Conservation (phyloP, 1,140 invertebrate genomes). For the Epicauta chinensis region DNA sequence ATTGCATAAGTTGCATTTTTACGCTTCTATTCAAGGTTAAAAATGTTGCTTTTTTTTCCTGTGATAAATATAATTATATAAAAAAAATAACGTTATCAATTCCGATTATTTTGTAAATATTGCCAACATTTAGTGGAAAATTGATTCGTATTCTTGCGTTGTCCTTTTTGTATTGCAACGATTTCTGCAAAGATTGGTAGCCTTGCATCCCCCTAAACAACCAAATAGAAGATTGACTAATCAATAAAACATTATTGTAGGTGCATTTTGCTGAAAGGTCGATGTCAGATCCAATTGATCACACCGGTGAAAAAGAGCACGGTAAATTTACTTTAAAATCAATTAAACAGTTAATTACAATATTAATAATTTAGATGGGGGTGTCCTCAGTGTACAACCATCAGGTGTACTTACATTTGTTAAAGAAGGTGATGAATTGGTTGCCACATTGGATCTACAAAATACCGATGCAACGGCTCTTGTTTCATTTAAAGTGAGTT, state of each 20-base stretch:
- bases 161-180: too few relatives aligned
- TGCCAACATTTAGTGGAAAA: too few relatives aligned
- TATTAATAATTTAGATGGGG: constrained; percentile 36
- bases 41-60: too few relatives aligned
- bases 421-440: constrained; percentile 56
- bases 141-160: too few relatives aligned
- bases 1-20: too few relatives aligned
- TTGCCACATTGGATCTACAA: constrained; percentile 58
- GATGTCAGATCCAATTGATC: constrained; percentile 40
- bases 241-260: constrained; percentile 38
- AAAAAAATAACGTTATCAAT: too few relatives aligned
- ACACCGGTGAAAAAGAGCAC: constrained; percentile 34
- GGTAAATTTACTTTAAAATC: constrained; percentile 29
- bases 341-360: constrained; percentile 1
- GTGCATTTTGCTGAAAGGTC: constrained; percentile 55
- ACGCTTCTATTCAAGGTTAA: too few relatives aligned
- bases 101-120: too few relatives aligned
- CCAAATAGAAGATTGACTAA: constrained; percentile 12
- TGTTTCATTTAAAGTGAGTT: constrained; percentile 66
- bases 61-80: too few relatives aligned
- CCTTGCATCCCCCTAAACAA: too few relatives aligned
- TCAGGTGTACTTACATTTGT: constrained; percentile 58
- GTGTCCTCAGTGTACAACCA: constrained; percentile 49
- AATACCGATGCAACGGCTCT: constrained; percentile 56
- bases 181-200: too few relatives aligned